Evolutionary conservation across 2,797 vertebrate species (phyloP), one percentile per base, ranked within the genome.

Genomic region (Poecilia picta): DNA sequence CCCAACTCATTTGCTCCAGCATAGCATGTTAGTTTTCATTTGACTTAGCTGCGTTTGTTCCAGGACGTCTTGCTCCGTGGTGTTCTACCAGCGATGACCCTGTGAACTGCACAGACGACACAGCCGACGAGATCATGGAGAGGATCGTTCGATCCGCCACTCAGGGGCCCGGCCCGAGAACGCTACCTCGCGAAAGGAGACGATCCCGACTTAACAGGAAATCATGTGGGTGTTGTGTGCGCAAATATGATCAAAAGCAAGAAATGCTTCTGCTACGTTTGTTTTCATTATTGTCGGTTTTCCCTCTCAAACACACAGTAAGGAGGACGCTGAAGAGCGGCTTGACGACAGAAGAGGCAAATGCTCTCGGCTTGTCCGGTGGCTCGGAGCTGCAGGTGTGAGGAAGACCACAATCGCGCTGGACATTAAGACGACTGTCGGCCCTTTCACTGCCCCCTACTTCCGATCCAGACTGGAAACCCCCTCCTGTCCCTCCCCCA

Each of bases 41-140:
- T 25, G 31, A 11, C 55, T 79, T 0, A 72, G 31, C 33, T 23
- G 15, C 25, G 8, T 1, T 47, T 55, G 47, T 78, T 78, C 79
- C 3, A 99, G 98, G 97, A 59, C 97, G 95, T 33, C 81, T 96
- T 0, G 89, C 96, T 73, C 97, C 97, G 0, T 97, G 97, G 97
- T 97, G 95, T 0, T 83, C 96, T 77, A 93, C 95, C 81, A 96
- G 85, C 0, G 97, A 98, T 0, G 98, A 99, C 81, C 95, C 96
- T 0, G 94, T 97, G 0, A 97, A 95, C 1, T 96, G 96, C 83
- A 96, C 96, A 0, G 98, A 98, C 3, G 98, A 98, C 0, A 96
- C 98, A 0, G 98, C 98, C 0, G 98, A 99, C 83, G 98, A 99
- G 94, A 99, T 99, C 93, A 99, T 99, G 98, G 98, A 99, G 92